Conservation (phyloP, 2,113 vertebrate species). For the Hemiprocne comata region DNA sequence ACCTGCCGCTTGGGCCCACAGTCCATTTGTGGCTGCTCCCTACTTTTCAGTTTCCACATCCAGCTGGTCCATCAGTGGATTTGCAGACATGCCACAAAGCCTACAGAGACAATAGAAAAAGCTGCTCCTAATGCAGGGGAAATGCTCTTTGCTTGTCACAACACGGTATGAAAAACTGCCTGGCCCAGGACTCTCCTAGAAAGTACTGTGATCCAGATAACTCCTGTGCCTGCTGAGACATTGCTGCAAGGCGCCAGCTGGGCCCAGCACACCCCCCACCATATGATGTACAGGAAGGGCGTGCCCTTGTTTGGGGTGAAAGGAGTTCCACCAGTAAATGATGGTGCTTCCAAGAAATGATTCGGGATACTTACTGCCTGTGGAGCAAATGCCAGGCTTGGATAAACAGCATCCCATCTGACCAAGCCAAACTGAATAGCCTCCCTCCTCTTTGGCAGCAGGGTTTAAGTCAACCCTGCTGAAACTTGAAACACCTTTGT, state of each 20-base stretch:
- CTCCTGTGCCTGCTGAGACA: not conserved
- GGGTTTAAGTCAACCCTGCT: not conserved
- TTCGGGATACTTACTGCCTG: not conserved
- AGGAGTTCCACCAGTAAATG: constrained; percentile 31
- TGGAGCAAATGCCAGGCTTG: not conserved
- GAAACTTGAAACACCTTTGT: not conserved
- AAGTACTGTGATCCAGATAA: not conserved
- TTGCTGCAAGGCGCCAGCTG: not conserved
- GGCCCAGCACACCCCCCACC: not conserved
- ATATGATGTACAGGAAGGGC: constrained; percentile 40
- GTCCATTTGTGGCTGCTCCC: not conserved
- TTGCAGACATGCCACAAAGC: not conserved
- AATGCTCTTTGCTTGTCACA: not conserved
- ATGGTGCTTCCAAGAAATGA: not conserved
- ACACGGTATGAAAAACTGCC: rapidly evolving
- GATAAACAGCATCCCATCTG: not conserved
- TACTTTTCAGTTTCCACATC: not conserved
- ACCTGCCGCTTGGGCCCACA: rapidly evolving
- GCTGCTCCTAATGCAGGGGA: not conserved
- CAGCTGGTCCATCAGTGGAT: not conserved
- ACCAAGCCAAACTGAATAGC: not conserved
- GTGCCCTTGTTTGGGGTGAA: constrained; percentile 11
- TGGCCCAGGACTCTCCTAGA: not conserved
- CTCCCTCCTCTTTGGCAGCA: not conserved
- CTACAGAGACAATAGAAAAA: not conserved